A percentile compares a stretch with the other conserved stretches of the same genome.
Conservation (phyloP, 2,113 vertebrate genomes). For the Micromys minutus region DNA sequence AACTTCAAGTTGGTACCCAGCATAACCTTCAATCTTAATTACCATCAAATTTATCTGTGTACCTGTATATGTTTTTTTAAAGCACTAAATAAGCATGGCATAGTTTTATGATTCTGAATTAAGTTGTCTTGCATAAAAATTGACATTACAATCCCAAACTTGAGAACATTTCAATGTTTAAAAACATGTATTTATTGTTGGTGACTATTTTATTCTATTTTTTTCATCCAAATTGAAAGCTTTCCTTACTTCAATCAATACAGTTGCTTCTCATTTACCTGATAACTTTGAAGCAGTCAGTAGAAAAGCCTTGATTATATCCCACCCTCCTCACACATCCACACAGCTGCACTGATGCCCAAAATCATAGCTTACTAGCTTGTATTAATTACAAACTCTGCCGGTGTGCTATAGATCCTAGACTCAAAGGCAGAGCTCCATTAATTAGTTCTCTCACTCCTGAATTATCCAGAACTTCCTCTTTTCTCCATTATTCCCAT, state of each 20-base stretch:
- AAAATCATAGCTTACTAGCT: background rate
- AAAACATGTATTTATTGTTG: background rate
- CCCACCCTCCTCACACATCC: background rate
- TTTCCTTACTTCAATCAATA: background rate
- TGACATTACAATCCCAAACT: background rate
- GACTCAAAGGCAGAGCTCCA: background rate
- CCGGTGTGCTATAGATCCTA: background rate
- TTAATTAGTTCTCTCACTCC: background rate
- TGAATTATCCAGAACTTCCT: background rate
- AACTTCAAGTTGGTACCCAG: background rate
- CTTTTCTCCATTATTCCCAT: background rate
- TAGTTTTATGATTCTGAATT: background rate
- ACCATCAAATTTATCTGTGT: background rate
- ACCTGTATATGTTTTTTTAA: background rate
- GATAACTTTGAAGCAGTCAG: conserved; percentile 13
- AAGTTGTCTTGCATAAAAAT: background rate
- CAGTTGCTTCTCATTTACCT: background rate
- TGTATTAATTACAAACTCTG: background rate
- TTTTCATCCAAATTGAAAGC: background rate
- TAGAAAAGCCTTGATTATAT: background rate
- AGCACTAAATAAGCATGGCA: background rate
- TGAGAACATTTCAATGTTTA: background rate
- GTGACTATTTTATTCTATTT: background rate
- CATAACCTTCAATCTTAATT: background rate
- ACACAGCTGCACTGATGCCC: background rate